Conservation (phyloP, 1,140 invertebrate genomes). For the Heliconius hermathena region DNA sequence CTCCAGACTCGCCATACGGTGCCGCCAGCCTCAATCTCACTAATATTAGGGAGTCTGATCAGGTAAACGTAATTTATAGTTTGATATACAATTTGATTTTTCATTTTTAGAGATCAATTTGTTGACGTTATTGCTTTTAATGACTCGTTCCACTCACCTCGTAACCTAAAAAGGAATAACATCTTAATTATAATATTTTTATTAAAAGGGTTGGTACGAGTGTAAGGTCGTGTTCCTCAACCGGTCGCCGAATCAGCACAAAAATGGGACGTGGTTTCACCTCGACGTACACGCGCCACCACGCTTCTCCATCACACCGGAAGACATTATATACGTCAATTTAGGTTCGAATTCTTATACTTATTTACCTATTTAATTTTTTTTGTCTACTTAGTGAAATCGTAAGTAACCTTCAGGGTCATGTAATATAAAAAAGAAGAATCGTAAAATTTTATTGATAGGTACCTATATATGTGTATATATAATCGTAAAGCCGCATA, state of each 20-base stretch:
- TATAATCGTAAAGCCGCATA: too few relatives aligned
- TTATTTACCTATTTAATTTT: not conserved
- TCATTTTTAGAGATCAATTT: not conserved
- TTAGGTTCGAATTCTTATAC: constrained; percentile 80
- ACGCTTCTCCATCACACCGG: constrained; percentile 94
- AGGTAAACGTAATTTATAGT: constrained; percentile 68
- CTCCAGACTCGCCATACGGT: constrained; percentile 92
- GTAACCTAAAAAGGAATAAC: not conserved
- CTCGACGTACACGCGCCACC: constrained; percentile 97
- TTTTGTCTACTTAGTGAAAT: not conserved
- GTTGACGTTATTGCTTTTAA: not conserved
- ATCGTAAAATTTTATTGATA: too few relatives aligned
- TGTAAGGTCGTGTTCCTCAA: constrained; percentile 98
- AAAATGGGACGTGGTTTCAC: constrained; percentile 98
- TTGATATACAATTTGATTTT: not conserved
- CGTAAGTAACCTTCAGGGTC: too few relatives aligned
- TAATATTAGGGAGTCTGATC: constrained; percentile 94
- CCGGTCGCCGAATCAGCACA: constrained; percentile 92
- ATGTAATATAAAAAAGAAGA: too few relatives aligned
- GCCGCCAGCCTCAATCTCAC: constrained; percentile 96
- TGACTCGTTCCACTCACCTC: not conserved
- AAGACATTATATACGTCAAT: constrained; percentile 97
- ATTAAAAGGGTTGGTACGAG: constrained; percentile 93
- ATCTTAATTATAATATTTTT: constrained; percentile 12
- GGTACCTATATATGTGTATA: too few relatives aligned